These are phyloP conservation scores for Chaenodraco wilsoni DNA, from an alignment of 2,797 vertebrate genomes.

Conservation along the genomic window DNA sequence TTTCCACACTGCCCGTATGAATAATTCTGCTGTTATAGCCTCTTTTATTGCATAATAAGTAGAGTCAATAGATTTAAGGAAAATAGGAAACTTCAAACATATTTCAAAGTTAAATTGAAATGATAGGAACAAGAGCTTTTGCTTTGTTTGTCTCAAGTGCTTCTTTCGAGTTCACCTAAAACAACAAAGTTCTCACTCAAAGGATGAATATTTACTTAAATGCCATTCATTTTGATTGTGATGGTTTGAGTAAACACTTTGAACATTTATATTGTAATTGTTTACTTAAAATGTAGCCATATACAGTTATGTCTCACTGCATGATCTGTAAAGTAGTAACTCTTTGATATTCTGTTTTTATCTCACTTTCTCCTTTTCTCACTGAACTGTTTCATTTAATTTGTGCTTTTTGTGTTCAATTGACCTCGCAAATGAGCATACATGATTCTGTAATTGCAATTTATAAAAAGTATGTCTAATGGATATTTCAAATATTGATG, in stretches of 20 bases:
- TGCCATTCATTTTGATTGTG: slow-evolving; percentile 27
- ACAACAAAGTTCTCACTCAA: slow-evolving; percentile 11
- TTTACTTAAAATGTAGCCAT: slow-evolving; percentile 52
- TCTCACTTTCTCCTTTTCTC: slow-evolving; percentile 22
- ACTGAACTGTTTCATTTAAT: slow-evolving; percentile 13
- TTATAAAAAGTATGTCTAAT: slow-evolving; percentile 25
- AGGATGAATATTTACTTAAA: slow-evolving; percentile 20
- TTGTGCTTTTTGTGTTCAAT: slow-evolving; percentile 28
- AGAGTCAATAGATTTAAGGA: neutral
- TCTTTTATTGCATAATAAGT: slow-evolving; percentile 2
- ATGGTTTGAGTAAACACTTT: slow-evolving; percentile 19
- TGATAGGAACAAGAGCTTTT: slow-evolving; percentile 7
- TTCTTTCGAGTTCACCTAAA: slow-evolving; percentile 19
- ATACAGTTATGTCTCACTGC: slow-evolving; percentile 49
- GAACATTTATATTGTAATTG: slow-evolving; percentile 33
- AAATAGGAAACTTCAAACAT: neutral
- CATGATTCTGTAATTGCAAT: slow-evolving; percentile 36
- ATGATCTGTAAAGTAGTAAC: slow-evolving; percentile 60
- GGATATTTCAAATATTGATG: slow-evolving; percentile 25
- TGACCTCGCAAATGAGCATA: slow-evolving; percentile 22
- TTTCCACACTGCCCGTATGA: slow-evolving; percentile 16
- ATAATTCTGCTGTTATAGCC: slow-evolving; percentile 11
- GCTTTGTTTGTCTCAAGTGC: slow-evolving; percentile 16
- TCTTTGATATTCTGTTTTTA: slow-evolving; percentile 37
- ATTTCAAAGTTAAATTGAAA: neutral